phyloP scores from a whole-genome alignment of 2,113 vertebrate species.

The Anser cygnoides region DNA sequence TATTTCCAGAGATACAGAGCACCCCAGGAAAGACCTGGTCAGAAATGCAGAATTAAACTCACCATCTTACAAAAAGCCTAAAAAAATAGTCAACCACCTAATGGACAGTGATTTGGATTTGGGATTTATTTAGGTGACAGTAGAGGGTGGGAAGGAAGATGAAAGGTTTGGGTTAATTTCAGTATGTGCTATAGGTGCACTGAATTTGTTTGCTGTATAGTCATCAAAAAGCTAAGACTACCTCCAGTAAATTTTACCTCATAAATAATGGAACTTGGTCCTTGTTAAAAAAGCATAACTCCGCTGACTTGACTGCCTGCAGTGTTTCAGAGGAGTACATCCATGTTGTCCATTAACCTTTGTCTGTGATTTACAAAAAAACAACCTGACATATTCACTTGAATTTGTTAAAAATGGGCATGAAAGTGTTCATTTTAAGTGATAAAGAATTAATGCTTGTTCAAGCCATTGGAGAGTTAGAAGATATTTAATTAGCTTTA shows the following conservation, averaged over 20 bases:
- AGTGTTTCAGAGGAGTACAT: neutral
- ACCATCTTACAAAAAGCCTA: neutral
- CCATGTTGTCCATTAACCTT: neutral
- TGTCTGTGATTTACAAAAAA: neutral
- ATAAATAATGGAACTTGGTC: neutral
- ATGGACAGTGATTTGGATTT: neutral
- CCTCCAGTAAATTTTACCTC: neutral
- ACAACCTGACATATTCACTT: neutral
- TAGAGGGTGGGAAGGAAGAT: neutral
- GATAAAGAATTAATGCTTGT: neutral
- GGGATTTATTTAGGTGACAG: neutral
- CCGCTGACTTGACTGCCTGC: neutral
- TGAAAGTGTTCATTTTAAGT: neutral
- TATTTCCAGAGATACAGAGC: neutral
- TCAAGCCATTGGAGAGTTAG: neutral
- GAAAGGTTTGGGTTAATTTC: neutral
- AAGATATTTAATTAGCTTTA: neutral
- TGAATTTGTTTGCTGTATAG: neutral
- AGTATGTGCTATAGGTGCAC: fast-evolving
- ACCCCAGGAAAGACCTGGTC: neutral
- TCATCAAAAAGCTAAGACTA: neutral
- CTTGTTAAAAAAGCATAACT: neutral
- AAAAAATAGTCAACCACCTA: neutral
- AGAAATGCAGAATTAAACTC: neutral
- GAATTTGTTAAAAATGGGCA: neutral